Conservation (phyloP, 2,113 vertebrate genomes). For the Atlantisia rogersi region DNA sequence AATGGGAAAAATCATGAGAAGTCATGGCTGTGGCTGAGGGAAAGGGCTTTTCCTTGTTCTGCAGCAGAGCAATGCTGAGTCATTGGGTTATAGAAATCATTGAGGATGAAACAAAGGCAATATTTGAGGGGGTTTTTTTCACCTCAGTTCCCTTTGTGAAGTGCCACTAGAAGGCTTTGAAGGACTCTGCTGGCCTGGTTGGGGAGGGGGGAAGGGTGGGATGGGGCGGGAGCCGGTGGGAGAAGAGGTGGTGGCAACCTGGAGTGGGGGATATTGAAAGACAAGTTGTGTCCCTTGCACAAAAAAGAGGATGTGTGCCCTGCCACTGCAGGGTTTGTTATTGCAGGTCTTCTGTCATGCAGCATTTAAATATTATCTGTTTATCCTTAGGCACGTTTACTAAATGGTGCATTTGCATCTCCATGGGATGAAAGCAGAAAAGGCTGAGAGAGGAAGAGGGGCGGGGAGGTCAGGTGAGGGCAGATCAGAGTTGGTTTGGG, state of each 20-base stretch:
- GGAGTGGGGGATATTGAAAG: fast-evolving
- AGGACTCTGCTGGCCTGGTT: neutral
- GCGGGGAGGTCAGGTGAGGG: fast-evolving
- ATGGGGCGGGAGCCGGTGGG: fast-evolving
- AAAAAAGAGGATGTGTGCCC: neutral
- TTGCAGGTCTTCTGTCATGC: neutral
- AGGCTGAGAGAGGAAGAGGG: neutral
- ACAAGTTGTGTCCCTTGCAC: neutral
- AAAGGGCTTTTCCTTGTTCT: neutral
- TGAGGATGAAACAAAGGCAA: neutral
- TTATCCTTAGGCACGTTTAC: neutral
- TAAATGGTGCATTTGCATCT: neutral
- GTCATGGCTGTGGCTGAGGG: neutral
- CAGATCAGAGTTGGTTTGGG: neutral
- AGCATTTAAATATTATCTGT: neutral
- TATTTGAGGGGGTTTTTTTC: neutral
- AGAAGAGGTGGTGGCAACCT: neutral
- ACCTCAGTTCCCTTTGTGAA: neutral
- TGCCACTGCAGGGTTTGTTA: neutral
- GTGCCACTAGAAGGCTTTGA: neutral
- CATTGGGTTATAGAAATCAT: neutral
- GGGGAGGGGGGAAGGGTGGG: neutral
- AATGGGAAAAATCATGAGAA: neutral
- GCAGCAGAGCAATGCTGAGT: neutral
- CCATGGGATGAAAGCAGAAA: neutral